A percentile compares a stretch with the other conserved stretches of the same genome.
Evolutionary conservation across 2,888 invertebrate genomes (phyloP).

Genomic region (Archips xylosteana): DNA sequence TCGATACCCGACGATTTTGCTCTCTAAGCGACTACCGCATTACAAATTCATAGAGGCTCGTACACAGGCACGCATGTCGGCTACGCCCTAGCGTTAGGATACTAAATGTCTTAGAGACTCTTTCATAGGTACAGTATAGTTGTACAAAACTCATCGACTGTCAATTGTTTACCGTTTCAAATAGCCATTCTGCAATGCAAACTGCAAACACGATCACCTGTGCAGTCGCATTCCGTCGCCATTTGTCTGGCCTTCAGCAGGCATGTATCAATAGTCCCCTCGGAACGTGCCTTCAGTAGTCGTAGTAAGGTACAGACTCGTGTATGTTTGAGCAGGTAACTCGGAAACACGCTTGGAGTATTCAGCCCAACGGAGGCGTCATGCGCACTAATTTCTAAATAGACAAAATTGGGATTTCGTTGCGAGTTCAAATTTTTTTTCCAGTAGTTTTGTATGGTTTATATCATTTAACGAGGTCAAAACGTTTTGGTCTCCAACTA

Average conservation of each 20-base stretch:
- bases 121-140: background rate
- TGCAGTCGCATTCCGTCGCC: background rate
- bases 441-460: too few relatives aligned
- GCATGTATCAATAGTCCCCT: background rate
- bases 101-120: too few relatives aligned
- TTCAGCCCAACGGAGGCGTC: background rate
- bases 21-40: too few relatives aligned
- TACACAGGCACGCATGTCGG: too few relatives aligned
- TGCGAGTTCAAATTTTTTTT: too few relatives aligned
- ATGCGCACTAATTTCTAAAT: background rate
- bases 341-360: background rate
- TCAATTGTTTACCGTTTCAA: slow-evolving; percentile 3
- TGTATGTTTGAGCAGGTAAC: background rate
- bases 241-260: background rate
- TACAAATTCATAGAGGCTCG: too few relatives aligned
- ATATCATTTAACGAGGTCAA: too few relatives aligned
- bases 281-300: background rate
- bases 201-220: slow-evolving; percentile 5
- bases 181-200: slow-evolving; percentile 5
- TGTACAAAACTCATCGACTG: background rate
- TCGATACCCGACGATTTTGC: too few relatives aligned
- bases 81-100: too few relatives aligned
- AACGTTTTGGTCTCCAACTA: too few relatives aligned
- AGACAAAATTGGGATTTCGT: too few relatives aligned
- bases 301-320: background rate